Base-by-base conservation (phyloP, 2,888 invertebrate species). In the Drosophila meridionalis region DNA sequence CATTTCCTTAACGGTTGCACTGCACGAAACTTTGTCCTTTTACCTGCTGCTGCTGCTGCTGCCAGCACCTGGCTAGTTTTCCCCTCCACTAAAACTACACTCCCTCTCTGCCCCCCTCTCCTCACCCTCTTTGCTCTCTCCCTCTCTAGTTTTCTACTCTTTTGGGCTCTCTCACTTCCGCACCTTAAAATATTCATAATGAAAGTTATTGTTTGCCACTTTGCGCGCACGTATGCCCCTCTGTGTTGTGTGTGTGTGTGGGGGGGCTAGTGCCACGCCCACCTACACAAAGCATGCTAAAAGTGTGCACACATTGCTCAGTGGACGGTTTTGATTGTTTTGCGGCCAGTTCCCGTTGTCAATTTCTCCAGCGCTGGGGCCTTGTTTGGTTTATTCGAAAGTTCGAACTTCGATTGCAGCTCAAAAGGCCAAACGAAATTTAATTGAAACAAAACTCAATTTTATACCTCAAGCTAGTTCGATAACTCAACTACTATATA, bases 191-290 rank as follows among this genome's bases (percentile, higher is more conserved):
- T 88, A 86, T 89, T 86, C 85, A 88, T 86, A 86, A 83, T 82
- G 87, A 78, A 89, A 86, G 84, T 86, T 86, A 83, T 86, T 87
- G 84, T 85, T 87, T 80, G 83, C 83, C 78, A 73, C 65, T 78
- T 67, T 69, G 50, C 45, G 32, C 58, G 14, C 55, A 56, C 26
- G 45, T 43, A 64, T 62, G 40, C 40, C 14, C 62, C 34, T 42
- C n/a, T 9, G 26, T 42, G 26, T 8, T 8, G 30, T 20, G n/a
- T 26, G 14, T 28, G 53, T 38, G 28, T 45, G 48, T 60, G 40
- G 26, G 34, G 57, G 64, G 32, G 68, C 66, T 56, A 40, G 53
- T 53, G 63, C 60, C 71, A 75, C 78, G 68, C 72, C 72, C 72
- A 48, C 52, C 36, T 63, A 42, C 12, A 12, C 11, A 26, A 45